Conservation (phyloP, 2,113 vertebrate genomes). For the Chunga burmeisteri region DNA sequence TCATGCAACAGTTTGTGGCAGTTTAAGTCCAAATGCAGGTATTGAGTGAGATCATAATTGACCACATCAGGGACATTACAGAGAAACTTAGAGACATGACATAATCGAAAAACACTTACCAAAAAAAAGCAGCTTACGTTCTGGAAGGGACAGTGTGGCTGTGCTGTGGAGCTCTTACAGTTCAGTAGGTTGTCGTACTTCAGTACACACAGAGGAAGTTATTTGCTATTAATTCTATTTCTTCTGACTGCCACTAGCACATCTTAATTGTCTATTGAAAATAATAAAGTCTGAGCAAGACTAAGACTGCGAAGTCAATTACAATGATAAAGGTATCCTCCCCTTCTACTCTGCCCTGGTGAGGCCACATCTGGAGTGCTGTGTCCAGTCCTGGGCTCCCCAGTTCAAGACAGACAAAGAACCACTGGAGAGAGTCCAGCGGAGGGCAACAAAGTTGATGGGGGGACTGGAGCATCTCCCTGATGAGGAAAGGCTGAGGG, state of each 20-base stretch:
- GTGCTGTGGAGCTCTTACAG: not conserved
- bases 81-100: not conserved
- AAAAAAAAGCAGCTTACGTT: not conserved
- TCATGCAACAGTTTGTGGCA: not conserved
- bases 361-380: too few relatives aligned
- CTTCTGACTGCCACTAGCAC: not conserved
- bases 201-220: not conserved
- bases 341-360: too few relatives aligned
- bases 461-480: too few relatives aligned
- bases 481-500: too few relatives aligned
- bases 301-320: not conserved
- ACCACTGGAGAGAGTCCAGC: too few relatives aligned
- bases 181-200: not conserved
- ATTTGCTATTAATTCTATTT: not conserved
- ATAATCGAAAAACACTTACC: not conserved
- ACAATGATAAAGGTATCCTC: not conserved
- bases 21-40: not conserved
- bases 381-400: too few relatives aligned
- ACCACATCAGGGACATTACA: not conserved
- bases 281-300: not conserved
- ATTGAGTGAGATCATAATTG: not conserved
- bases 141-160: not conserved
- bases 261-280: not conserved
- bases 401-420: too few relatives aligned
- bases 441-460: too few relatives aligned